A percentile compares a stretch with the other conserved stretches of the same genome.
These are phyloP conservation scores for Leuctra nigra DNA, from an alignment of 2,888 invertebrate genomes.

Conservation along the genomic window DNA sequence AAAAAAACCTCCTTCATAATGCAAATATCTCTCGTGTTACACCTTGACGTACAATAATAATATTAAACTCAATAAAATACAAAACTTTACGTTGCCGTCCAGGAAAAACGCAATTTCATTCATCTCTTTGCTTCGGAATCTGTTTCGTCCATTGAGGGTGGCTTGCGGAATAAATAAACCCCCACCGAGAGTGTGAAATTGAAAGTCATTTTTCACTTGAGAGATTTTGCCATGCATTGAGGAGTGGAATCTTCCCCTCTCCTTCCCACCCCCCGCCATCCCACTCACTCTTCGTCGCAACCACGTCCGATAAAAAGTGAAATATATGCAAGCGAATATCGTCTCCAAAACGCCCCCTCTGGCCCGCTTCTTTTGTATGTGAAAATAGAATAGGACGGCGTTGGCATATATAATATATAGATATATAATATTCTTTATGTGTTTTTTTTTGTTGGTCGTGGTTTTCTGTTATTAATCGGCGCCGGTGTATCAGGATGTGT, in stretches of 20 bases:
- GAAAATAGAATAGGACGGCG: no score
- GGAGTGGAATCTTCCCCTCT: constrained; percentile 8
- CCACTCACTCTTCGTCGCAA: neutral
- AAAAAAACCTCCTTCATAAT: no score
- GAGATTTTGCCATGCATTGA: neutral
- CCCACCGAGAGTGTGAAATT: constrained; percentile 26
- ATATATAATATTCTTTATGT: constrained; percentile 10
- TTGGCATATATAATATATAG: no score
- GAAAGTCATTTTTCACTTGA: constrained; percentile 26
- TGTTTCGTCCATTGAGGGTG: constrained; percentile 2
- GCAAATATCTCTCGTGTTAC: no score
- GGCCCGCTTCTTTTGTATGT: no score
- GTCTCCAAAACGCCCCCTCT: no score
- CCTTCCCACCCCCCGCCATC: neutral
- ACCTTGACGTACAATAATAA: no score
- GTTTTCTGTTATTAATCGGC: constrained; percentile 9
- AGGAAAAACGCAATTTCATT: no score
- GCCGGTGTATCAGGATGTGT: constrained; percentile 10
- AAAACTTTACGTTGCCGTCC: no score
- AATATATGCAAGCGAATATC: constrained; percentile 11
- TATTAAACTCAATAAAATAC: no score
- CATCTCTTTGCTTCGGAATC: no score
- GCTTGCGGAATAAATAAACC: constrained; percentile 22
- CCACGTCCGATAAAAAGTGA: constrained; percentile 9
- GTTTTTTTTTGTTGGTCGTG: neutral